phyloP scores from a whole-genome alignment of 2,797 vertebrate genomes.

The Protosalanx chinensis region DNA sequence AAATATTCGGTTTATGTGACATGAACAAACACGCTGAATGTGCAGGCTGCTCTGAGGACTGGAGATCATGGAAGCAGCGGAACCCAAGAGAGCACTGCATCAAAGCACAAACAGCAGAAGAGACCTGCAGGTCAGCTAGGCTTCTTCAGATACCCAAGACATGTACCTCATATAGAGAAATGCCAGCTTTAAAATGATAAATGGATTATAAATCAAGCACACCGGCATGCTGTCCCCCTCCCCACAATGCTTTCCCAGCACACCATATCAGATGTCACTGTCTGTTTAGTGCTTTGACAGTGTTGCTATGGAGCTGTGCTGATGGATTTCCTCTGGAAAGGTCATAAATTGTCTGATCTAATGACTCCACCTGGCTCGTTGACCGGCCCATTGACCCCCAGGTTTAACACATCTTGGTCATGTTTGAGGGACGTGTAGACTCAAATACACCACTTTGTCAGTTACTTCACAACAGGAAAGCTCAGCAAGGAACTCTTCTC shows the following conservation, averaged over 20 bases:
- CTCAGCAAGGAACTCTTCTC: not conserved
- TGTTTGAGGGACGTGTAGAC: not conserved
- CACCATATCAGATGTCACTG: not conserved
- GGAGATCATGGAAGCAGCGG: not conserved
- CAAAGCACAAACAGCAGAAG: slow-evolving; percentile 13
- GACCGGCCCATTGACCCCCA: not conserved
- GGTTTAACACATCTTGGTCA: not conserved
- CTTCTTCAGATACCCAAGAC: not conserved
- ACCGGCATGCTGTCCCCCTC: not conserved
- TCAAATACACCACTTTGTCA: not conserved
- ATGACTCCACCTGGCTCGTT: slow-evolving; percentile 4
- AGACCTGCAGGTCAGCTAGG: not conserved
- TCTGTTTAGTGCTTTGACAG: not conserved
- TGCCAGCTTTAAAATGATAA: not conserved
- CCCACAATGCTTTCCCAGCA: not conserved
- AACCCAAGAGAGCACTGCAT: slow-evolving; percentile 10
- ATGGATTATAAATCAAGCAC: not conserved
- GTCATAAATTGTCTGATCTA: slow-evolving; percentile 4
- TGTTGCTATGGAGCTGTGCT: slow-evolving; percentile 4
- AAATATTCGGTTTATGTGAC: slow-evolving; percentile 4
- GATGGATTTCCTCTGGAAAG: slow-evolving; percentile 3
- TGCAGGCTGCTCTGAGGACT: not conserved
- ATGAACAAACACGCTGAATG: not conserved
- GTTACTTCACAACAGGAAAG: not conserved
- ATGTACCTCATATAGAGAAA: not conserved